Evolutionary conservation across 1,140 invertebrate species (phyloP).

Genomic region (Polyergus mexicanus): DNA sequence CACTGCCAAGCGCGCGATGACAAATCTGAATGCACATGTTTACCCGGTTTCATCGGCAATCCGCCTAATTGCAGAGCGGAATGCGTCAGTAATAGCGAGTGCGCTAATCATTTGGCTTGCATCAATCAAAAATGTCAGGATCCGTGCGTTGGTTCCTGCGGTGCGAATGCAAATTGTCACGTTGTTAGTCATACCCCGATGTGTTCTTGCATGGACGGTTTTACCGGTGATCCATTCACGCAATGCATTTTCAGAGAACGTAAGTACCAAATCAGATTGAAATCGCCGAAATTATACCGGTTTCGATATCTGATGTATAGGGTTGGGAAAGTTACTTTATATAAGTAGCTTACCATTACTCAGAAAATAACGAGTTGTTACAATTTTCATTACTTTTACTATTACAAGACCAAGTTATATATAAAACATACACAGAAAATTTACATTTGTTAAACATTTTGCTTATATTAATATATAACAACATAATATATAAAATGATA

Average conservation of each 20-base stretch:
- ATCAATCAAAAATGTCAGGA: slow-evolving; percentile 85
- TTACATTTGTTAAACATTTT: too few relatives aligned
- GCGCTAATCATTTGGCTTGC: slow-evolving; percentile 83
- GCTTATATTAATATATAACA: too few relatives aligned
- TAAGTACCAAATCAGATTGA: slow-evolving; percentile 64
- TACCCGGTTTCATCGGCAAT: slow-evolving; percentile 86
- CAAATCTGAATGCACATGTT: slow-evolving; percentile 84
- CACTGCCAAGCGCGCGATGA: slow-evolving; percentile 85
- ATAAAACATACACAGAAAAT: too few relatives aligned
- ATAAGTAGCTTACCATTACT: too few relatives aligned
- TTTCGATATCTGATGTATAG: background rate
- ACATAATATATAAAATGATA: too few relatives aligned
- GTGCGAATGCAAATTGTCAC: slow-evolving; percentile 88
- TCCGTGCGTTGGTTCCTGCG: slow-evolving; percentile 87
- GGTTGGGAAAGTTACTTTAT: too few relatives aligned
- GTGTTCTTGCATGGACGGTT: slow-evolving; percentile 89
- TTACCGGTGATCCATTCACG: slow-evolving; percentile 90
- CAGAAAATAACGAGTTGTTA: too few relatives aligned
- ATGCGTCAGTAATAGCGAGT: slow-evolving; percentile 86
- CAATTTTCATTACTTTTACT: too few relatives aligned
- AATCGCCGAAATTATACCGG: slow-evolving; percentile 12
- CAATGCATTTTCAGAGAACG: slow-evolving; percentile 78
- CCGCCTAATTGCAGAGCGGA: slow-evolving; percentile 86
- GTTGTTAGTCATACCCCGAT: slow-evolving; percentile 89
- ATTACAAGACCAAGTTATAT: too few relatives aligned